Evolutionary conservation across 2,797 vertebrate species (phyloP).

Genomic region (Enteromius thamalakanensis): DNA sequence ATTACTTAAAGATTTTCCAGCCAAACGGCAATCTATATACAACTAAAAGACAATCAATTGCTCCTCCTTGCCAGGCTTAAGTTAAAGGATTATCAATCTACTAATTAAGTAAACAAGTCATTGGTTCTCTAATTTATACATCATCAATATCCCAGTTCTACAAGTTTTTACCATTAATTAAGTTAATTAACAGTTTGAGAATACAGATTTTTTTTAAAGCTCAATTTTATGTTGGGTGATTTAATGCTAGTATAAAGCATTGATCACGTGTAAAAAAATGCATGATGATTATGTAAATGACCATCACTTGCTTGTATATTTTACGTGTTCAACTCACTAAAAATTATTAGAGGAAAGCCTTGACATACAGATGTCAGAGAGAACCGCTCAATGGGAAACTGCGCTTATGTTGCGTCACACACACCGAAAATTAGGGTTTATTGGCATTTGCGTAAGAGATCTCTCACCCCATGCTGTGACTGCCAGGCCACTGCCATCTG

Average conservation of each 20-base stretch:
- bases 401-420: constrained; percentile 13
- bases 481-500: constrained; percentile 78
- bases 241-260: constrained; percentile 22
- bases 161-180: constrained; percentile 62
- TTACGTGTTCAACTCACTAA: background rate
- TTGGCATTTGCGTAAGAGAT: constrained; percentile 69
- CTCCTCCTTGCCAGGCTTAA: constrained; percentile 55
- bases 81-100: constrained; percentile 63
- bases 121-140: constrained; percentile 61
- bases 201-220: constrained; percentile 33
- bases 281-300: background rate
- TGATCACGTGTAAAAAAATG: constrained; percentile 21
- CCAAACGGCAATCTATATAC: constrained; percentile 63
- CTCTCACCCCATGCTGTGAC: constrained; percentile 74
- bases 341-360: background rate
- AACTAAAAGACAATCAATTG: constrained; percentile 67
- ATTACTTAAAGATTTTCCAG: constrained; percentile 57
- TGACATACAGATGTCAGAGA: constrained; percentile 48
- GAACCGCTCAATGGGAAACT: constrained; percentile 1
- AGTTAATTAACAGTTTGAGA: constrained; percentile 61
- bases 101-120: constrained; percentile 66
- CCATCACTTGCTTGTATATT: background rate
- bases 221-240: constrained; percentile 36
- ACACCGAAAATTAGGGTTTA: constrained; percentile 54
- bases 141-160: constrained; percentile 58